Evolutionary conservation across 1,140 invertebrate genomes (phyloP).

Genomic region (Heterodera carotae): DNA sequence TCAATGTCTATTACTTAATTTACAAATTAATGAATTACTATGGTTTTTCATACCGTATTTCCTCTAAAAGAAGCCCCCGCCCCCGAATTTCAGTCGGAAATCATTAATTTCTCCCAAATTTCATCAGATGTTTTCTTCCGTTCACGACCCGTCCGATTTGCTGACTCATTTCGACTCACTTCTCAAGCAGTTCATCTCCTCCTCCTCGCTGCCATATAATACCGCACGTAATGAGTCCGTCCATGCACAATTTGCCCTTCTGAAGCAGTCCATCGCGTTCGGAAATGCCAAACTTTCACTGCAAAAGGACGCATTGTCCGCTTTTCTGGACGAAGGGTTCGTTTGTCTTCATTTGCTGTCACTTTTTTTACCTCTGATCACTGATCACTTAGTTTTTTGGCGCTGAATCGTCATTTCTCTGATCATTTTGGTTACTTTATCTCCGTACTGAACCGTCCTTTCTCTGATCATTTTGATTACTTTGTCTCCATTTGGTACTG

Average conservation of each 20-base stretch:
- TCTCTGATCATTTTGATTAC: too few relatives aligned
- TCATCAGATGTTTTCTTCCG: slow-evolving; percentile 8
- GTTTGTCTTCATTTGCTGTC: background rate
- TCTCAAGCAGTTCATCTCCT: slow-evolving; percentile 30
- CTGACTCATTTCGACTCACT: slow-evolving; percentile 28
- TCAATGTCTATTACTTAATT: background rate
- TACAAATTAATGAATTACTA: too few relatives aligned
- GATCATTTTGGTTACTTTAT: too few relatives aligned
- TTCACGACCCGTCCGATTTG: slow-evolving; percentile 4
- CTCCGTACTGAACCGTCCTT: too few relatives aligned
- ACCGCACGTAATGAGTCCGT: slow-evolving; percentile 7
- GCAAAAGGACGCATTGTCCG: slow-evolving; percentile 32
- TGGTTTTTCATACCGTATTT: too few relatives aligned
- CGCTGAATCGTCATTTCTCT: too few relatives aligned
- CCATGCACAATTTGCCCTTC: slow-evolving; percentile 29
- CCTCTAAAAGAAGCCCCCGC: too few relatives aligned
- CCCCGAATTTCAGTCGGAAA: too few relatives aligned
- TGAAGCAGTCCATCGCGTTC: slow-evolving; percentile 39
- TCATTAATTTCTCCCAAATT: background rate
- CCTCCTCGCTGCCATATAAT: background rate
- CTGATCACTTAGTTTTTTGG: too few relatives aligned
- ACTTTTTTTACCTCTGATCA: too few relatives aligned
- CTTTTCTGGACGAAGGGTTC: slow-evolving; percentile 32
- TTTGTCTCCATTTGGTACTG: background rate
- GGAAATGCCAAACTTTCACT: slow-evolving; percentile 9